These are phyloP conservation scores for Aelia acuminata DNA, from an alignment of 2,888 invertebrate species.

Conservation along the genomic window DNA sequence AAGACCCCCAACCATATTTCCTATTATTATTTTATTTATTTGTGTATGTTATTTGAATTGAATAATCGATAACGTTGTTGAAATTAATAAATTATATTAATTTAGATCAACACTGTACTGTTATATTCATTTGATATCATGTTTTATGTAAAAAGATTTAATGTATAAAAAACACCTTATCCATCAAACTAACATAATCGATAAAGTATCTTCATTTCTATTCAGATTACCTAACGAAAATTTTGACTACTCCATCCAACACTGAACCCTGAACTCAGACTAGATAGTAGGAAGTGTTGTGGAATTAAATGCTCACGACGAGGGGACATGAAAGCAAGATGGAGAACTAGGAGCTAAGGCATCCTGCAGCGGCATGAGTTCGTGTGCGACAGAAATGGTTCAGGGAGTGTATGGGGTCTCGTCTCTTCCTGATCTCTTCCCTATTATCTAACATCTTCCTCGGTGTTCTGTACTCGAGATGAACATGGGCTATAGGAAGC, in stretches of 20 bases:
- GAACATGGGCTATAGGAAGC: neutral
- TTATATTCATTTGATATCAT: too few relatives aligned
- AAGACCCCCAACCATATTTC: too few relatives aligned
- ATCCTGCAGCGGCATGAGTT: neutral
- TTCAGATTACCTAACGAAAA: too few relatives aligned
- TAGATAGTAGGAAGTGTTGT: neutral
- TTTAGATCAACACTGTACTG: too few relatives aligned
- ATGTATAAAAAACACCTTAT: too few relatives aligned
- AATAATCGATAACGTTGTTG: too few relatives aligned
- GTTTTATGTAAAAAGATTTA: too few relatives aligned
- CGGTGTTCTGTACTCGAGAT: neutral
- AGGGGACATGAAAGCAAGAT: neutral
- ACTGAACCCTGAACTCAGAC: neutral
- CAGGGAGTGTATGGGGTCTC: neutral
- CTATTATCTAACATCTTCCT: neutral
- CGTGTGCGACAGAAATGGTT: constrained; percentile 36
- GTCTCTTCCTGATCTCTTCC: neutral
- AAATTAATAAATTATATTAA: too few relatives aligned
- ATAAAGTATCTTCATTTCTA: too few relatives aligned
- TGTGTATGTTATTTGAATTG: too few relatives aligned
- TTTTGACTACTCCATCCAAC: neutral
- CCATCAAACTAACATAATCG: too few relatives aligned
- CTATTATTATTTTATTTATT: too few relatives aligned
- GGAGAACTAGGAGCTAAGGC: neutral
- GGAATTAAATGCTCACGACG: neutral